Evolutionary conservation across 2,113 vertebrate species (phyloP).

Genomic region (Larimichthys crocea): DNA sequence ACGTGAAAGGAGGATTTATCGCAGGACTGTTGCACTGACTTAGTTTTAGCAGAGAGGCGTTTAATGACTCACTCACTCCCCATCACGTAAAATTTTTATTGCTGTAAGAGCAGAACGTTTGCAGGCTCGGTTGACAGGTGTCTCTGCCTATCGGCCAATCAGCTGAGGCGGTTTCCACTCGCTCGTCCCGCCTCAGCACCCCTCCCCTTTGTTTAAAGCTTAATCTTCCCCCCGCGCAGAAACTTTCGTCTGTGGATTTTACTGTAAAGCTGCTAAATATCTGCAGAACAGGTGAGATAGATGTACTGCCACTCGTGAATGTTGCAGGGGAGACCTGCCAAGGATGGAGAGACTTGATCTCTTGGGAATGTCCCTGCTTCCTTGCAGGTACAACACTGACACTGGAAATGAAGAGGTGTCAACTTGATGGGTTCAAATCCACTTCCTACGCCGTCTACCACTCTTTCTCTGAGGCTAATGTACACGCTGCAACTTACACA

Average conservation of each 20-base stretch:
- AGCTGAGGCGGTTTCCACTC: background rate
- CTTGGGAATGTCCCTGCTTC: conserved; percentile 29
- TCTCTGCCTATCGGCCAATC: background rate
- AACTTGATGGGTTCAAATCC: conserved; percentile 42
- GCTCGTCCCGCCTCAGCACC: background rate
- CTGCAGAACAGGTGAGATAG: conserved; percentile 25
- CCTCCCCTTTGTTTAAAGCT: background rate
- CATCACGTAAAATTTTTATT: background rate
- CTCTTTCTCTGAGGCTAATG: conserved; percentile 29
- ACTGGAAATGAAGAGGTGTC: conserved; percentile 35
- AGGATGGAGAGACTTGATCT: conserved; percentile 31
- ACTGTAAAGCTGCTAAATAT: conserved; percentile 27
- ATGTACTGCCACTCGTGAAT: conserved; percentile 39
- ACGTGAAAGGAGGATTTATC: background rate
- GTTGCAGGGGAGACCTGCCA: conserved; percentile 39
- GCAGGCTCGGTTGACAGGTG: background rate
- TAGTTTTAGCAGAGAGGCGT: background rate
- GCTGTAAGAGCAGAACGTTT: background rate
- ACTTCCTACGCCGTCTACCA: conserved; percentile 1
- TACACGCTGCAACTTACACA: conserved; percentile 18
- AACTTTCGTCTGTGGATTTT: background rate
- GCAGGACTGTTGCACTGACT: background rate
- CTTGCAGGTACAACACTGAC: conserved; percentile 24
- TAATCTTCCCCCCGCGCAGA: background rate
- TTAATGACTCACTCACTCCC: background rate